Percentiles rank a stretch among this genome's conserved stretches.
phyloP scores from a whole-genome alignment of 2,113 vertebrate genomes.

The Zapornia atra region DNA sequence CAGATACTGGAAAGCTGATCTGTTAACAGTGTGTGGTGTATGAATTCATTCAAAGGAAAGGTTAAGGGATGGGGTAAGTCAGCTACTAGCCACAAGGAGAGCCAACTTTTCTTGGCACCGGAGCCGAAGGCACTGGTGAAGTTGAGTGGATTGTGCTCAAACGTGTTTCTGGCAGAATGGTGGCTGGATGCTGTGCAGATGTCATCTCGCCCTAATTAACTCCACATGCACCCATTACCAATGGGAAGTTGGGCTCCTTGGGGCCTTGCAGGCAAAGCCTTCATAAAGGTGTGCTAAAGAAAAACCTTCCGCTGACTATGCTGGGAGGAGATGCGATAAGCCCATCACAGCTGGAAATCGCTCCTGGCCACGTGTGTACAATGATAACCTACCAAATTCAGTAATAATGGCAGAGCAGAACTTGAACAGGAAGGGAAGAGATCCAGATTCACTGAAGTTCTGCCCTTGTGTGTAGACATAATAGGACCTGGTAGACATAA shows the following conservation, averaged over 20 bases:
- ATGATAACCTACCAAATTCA: not conserved
- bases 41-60: slow-evolving; percentile 18
- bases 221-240: not conserved
- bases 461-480: not conserved
- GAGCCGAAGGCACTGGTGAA: slow-evolving; percentile 23
- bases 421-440: not conserved
- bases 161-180: not conserved
- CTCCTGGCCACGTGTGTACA: not conserved
- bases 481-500: slow-evolving; percentile 8
- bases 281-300: slow-evolving; percentile 32
- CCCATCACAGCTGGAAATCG: slow-evolving; percentile 27
- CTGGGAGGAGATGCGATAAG: not conserved
- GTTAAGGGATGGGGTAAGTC: not conserved
- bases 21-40: not conserved
- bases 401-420: not conserved
- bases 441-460: not conserved
- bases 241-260: not conserved
- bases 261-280: not conserved
- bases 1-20: not conserved
- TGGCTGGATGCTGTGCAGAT: not conserved
- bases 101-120: not conserved
- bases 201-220: not conserved
- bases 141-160: not conserved
- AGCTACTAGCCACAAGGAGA: not conserved
- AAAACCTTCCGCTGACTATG: not conserved